A percentile compares a stretch with the other conserved stretches of the same genome.
These are phyloP conservation scores for Kryptolebias marmoratus DNA, from an alignment of 2,113 vertebrate genomes.

Conservation along the genomic window DNA sequence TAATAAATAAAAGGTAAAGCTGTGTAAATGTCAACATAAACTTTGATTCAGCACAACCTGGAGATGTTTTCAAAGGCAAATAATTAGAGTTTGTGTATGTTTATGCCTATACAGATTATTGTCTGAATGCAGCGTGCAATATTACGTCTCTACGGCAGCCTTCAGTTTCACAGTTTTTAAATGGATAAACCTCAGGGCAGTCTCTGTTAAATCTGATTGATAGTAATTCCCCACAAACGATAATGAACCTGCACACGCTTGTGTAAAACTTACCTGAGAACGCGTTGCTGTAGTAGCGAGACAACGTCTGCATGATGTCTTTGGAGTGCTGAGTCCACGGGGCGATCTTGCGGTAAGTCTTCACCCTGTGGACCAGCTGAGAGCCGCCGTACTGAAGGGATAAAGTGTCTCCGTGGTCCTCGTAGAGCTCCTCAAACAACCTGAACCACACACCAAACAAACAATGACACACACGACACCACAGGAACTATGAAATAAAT, in stretches of 20 bases:
- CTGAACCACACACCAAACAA: slow-evolving; percentile 65
- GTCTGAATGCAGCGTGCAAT: not conserved
- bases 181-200: not conserved
- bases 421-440: slow-evolving; percentile 97
- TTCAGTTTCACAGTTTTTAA: not conserved
- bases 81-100: not conserved
- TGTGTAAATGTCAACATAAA: too few species aligned
- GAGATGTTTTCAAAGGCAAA: not conserved
- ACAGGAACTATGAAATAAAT: not conserved
- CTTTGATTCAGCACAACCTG: too few species aligned
- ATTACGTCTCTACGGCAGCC: not conserved
- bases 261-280: slow-evolving; percentile 87
- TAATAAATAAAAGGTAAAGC: too few species aligned
- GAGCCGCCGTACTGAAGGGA: slow-evolving; percentile 97
- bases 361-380: slow-evolving; percentile 96
- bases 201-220: not conserved
- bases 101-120: not conserved
- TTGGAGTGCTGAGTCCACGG: slow-evolving; percentile 98
- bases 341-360: slow-evolving; percentile 97
- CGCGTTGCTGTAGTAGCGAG: slow-evolving; percentile 96
- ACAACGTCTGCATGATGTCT: slow-evolving; percentile 97
- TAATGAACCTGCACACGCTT: too few species aligned
- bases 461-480: not conserved
- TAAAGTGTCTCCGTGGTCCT: slow-evolving; percentile 97
- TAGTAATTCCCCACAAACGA: not conserved